These are phyloP conservation scores for Poecilus cupreus DNA, from an alignment of 2,888 invertebrate species.

Conservation along the genomic window DNA sequence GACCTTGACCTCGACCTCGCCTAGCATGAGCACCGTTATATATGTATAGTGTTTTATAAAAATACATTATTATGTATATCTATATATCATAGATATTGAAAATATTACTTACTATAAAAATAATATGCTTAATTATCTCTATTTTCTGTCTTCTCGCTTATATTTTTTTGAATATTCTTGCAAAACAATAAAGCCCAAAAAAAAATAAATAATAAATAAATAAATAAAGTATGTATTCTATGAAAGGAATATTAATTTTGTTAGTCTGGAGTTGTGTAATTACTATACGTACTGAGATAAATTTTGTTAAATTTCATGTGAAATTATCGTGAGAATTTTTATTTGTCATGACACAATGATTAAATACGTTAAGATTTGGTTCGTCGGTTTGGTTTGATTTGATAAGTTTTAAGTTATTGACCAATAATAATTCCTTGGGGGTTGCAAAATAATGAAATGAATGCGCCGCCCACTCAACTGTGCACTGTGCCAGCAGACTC, in stretches of 20 bases:
- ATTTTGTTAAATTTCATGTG: conserved; percentile 55
- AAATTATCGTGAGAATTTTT: conserved; percentile 9
- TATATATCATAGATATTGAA: conserved; percentile 67
- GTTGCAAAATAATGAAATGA: background rate
- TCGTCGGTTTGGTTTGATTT: conserved; percentile 58
- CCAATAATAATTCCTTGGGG: conserved; percentile 56
- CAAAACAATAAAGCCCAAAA: conserved; percentile 70
- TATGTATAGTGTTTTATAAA: conserved; percentile 65
- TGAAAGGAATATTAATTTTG: conserved; percentile 65
- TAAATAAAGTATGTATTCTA: conserved; percentile 64
- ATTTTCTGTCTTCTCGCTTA: conserved; percentile 71
- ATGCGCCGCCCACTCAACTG: conserved; percentile 13
- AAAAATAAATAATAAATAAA: conserved; percentile 68
- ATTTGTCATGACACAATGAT: conserved; percentile 37
- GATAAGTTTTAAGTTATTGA: conserved; percentile 59
- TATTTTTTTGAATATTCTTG: conserved; percentile 66
- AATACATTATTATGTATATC: conserved; percentile 71
- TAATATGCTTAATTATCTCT: conserved; percentile 71
- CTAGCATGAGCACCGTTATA: conserved; percentile 61
- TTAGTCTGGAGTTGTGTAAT: conserved; percentile 71
- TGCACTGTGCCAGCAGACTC: conserved; percentile 57
- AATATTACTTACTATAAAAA: conserved; percentile 62
- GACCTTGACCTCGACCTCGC: conserved; percentile 68
- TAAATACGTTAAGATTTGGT: conserved; percentile 57
- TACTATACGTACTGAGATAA: conserved; percentile 68